Conservation (phyloP, 2,797 vertebrate species). For the Paratrypauchen microcephalus region DNA sequence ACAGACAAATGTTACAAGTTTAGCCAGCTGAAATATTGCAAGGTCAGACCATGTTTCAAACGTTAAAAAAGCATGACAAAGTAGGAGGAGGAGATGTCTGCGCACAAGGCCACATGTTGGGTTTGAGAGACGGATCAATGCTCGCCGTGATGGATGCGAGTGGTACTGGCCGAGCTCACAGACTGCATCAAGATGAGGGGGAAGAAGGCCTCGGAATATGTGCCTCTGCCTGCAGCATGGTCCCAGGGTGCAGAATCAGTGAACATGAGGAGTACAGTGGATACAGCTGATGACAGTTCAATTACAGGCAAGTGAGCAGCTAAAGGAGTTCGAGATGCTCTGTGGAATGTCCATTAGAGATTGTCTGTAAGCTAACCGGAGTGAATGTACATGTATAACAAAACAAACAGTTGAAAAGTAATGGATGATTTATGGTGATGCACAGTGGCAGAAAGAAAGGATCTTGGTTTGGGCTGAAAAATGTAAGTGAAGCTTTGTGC, state of each 20-base stretch:
- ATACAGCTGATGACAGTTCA: conserved; percentile 29
- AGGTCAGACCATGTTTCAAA: conserved; percentile 24
- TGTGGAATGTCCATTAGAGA: conserved; percentile 21
- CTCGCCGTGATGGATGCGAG: conserved; percentile 20
- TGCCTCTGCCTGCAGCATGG: conserved; percentile 17
- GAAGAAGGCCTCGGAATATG: not conserved
- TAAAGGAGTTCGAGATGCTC: conserved; percentile 5
- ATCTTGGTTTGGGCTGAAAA: too few relatives aligned
- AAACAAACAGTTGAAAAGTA: not conserved
- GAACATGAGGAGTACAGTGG: conserved; percentile 5
- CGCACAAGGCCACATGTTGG: conserved; percentile 28
- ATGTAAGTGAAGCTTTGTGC: too few relatives aligned
- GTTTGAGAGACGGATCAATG: conserved; percentile 15
- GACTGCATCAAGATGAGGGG: conserved; percentile 14
- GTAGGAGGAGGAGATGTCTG: not conserved
- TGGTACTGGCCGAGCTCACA: conserved; percentile 7
- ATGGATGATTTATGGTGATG: not conserved
- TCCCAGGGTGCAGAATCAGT: conserved; percentile 16
- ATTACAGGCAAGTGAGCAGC: conserved; percentile 28
- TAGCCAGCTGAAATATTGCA: conserved; percentile 34
- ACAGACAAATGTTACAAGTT: conserved; percentile 33
- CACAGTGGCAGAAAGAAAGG: too few relatives aligned
- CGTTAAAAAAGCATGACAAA: conserved; percentile 12
- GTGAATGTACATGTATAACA: too few relatives aligned
- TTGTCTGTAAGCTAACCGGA: not conserved